Conservation (phyloP, 2,888 invertebrate species). For the Allophyes oxyacanthae region DNA sequence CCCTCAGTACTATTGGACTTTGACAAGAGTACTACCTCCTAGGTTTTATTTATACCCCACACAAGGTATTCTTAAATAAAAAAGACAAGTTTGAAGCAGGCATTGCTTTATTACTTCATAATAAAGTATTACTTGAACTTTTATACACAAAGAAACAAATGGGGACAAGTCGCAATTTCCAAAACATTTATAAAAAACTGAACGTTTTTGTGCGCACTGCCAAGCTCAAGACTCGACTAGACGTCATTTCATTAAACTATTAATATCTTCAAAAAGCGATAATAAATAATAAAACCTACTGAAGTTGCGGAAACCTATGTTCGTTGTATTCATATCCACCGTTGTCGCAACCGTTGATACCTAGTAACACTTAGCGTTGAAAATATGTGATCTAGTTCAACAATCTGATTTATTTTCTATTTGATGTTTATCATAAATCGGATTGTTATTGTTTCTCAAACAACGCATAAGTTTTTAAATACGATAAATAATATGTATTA, state of each 20-base stretch:
- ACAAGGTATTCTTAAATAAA: neutral
- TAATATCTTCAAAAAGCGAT: slow-evolving; percentile 54
- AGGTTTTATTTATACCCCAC: no score
- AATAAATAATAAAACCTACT: slow-evolving; percentile 53
- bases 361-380: slow-evolving; percentile 45
- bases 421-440: slow-evolving; percentile 46
- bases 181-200: slow-evolving; percentile 40
- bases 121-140: slow-evolving; percentile 72
- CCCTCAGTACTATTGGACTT: no score
- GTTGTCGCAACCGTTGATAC: slow-evolving; percentile 36
- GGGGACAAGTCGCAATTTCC: slow-evolving; percentile 69
- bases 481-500: slow-evolving; percentile 51
- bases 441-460: slow-evolving; percentile 47
- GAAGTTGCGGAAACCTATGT: slow-evolving; percentile 38
- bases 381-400: slow-evolving; percentile 48
- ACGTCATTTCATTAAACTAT: slow-evolving; percentile 49
- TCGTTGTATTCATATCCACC: slow-evolving; percentile 44
- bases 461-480: slow-evolving; percentile 53
- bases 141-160: slow-evolving; percentile 71
- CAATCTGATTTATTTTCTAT: slow-evolving; percentile 50
- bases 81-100: slow-evolving; percentile 55
- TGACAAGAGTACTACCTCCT: no score
- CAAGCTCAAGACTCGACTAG: slow-evolving; percentile 59
- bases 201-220: slow-evolving; percentile 56
- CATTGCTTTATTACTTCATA: slow-evolving; percentile 73